Percentiles rank a stretch among this genome's conserved stretches.
These are phyloP conservation scores for Lacerta viridis DNA, from an alignment of 2,797 vertebrate species.

Conservation along the genomic window DNA sequence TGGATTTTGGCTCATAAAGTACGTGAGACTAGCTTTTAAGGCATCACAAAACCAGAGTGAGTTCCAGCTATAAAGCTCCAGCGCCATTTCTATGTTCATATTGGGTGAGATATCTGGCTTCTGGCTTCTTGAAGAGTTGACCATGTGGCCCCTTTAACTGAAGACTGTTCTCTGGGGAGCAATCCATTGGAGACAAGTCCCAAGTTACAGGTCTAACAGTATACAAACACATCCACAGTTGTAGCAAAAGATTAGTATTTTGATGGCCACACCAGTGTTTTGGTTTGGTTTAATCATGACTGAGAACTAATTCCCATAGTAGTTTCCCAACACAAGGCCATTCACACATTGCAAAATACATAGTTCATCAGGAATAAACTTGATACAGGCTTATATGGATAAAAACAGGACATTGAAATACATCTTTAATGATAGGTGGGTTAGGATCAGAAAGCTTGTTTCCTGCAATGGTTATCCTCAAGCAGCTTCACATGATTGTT, in stretches of 20 bases:
- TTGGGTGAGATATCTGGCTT: neutral
- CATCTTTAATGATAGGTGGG: neutral
- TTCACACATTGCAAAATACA: neutral
- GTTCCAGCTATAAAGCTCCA: slow-evolving; percentile 45
- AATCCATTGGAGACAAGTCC: neutral
- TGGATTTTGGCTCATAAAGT: slow-evolving; percentile 82
- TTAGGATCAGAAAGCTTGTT: neutral
- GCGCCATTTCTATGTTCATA: slow-evolving; percentile 44
- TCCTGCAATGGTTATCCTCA: neutral
- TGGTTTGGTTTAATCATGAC: neutral
- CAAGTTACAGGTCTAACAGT: neutral
- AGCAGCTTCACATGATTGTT: neutral
- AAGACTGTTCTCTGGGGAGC: neutral
- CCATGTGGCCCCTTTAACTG: neutral
- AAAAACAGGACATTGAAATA: neutral
- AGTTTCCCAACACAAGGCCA: neutral
- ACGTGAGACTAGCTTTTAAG: slow-evolving; percentile 77
- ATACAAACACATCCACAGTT: neutral
- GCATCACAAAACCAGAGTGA: slow-evolving; percentile 75
- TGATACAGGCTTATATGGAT: neutral
- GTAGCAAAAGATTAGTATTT: neutral
- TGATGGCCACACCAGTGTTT: neutral
- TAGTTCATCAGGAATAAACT: neutral
- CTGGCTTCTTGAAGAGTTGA: neutral
- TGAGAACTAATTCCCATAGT: neutral